Conservation (phyloP, 2,113 vertebrate genomes). For the Anhinga rufa region DNA sequence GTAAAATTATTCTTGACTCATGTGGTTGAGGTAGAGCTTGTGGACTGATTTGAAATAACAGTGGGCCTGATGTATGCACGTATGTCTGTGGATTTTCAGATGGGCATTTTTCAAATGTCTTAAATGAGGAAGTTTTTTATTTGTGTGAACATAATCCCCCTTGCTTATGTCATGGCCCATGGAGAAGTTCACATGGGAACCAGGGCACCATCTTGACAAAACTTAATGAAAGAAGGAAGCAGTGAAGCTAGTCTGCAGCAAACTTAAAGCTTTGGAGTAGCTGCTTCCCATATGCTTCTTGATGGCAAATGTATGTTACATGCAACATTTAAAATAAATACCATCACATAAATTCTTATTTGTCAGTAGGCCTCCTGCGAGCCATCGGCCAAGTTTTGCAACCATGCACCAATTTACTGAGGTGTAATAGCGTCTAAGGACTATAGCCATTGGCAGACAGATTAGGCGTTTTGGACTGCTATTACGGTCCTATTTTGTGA, state of each 20-base stretch:
- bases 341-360: not conserved
- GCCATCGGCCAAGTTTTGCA: not conserved
- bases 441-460: not conserved
- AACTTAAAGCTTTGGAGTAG: not conserved
- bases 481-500: not conserved
- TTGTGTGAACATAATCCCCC: not conserved
- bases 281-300: not conserved
- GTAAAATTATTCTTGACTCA: not conserved
- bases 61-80: not conserved
- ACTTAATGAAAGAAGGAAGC: not conserved
- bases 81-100: not conserved
- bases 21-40: not conserved
- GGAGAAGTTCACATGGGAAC: not conserved
- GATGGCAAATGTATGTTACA: not conserved
- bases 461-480: not conserved
- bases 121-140: not conserved
- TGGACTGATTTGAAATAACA: not conserved
- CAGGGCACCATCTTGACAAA: not conserved
- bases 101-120: not conserved
- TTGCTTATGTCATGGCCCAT: not conserved
- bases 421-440: not conserved
- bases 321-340: not conserved
- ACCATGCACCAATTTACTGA: not conserved
- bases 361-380: not conserved
- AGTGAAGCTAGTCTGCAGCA: not conserved